These are phyloP conservation scores for Melanotaenia trifasciata DNA, from an alignment of 2,797 vertebrate species.

Conservation along the genomic window DNA sequence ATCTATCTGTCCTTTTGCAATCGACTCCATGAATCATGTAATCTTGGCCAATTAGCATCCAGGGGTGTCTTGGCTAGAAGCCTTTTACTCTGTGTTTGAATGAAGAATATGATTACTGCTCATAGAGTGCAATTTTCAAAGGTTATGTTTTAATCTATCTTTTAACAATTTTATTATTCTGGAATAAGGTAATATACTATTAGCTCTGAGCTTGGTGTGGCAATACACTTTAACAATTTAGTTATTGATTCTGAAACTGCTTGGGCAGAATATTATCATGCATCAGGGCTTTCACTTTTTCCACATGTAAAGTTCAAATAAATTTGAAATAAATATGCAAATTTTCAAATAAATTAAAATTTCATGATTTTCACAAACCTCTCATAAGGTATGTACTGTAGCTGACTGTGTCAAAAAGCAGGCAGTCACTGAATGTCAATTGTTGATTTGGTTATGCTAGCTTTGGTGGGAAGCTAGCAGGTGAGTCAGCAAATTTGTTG, in stretches of 20 bases:
- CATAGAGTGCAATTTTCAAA: constrained; percentile 9
- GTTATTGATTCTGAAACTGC: constrained; percentile 41
- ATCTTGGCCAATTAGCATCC: constrained; percentile 66
- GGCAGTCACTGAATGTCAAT: background rate
- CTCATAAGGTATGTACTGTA: background rate
- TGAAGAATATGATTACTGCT: constrained; percentile 23
- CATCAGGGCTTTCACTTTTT: background rate
- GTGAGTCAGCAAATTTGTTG: background rate
- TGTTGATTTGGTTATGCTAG: background rate
- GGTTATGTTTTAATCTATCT: background rate
- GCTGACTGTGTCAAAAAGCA: background rate
- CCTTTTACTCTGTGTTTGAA: constrained; percentile 33
- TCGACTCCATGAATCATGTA: constrained; percentile 72
- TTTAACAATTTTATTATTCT: background rate
- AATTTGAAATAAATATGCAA: background rate
- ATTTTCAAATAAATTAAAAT: background rate
- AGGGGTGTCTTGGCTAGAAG: constrained; percentile 49
- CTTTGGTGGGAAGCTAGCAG: background rate
- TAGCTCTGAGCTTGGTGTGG: constrained; percentile 18
- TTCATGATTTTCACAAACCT: background rate
- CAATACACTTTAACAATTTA: constrained; percentile 24
- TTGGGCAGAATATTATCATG: constrained; percentile 20
- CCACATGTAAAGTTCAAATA: background rate
- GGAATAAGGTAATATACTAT: constrained; percentile 24
- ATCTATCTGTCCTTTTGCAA: constrained; percentile 67